These are phyloP conservation scores for Ptychoptera albimana DNA, from an alignment of 2,888 invertebrate species.

Conservation along the genomic window DNA sequence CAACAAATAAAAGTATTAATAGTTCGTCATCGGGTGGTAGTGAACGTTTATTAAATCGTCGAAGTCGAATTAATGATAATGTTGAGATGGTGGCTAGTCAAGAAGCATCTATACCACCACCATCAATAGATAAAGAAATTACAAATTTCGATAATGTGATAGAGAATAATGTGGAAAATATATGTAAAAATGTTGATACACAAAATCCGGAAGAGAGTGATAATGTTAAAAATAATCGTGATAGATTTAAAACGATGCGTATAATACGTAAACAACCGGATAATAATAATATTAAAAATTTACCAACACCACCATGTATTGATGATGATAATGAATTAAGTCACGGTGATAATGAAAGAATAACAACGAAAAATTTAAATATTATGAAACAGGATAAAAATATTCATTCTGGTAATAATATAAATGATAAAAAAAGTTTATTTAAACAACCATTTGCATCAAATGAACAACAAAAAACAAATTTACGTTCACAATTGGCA, in stretches of 20 bases:
- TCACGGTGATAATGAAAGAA: background rate
- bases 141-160: conserved; percentile 2
- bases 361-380: background rate
- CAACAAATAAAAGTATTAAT: conserved; percentile 9
- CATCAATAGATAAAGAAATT: background rate
- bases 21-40: conserved; percentile 11
- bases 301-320: conserved; percentile 3
- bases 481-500: too few relatives aligned
- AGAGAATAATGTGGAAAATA: conserved; percentile 1
- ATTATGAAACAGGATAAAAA: too few relatives aligned
- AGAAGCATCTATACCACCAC: background rate
- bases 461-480: too few relatives aligned
- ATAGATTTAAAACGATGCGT: conserved; percentile 31
- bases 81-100: conserved; percentile 9
- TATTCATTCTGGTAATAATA: too few relatives aligned
- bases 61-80: conserved; percentile 29
- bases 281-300: background rate
- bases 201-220: conserved; percentile 10
- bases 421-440: too few relatives aligned
- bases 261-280: conserved; percentile 18
- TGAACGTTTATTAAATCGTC: conserved; percentile 25
- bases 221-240: conserved; percentile 22
- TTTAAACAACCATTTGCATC: too few relatives aligned
- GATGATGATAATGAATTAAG: background rate
- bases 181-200: conserved; percentile 3